Evolutionary conservation across 2,113 vertebrate species (phyloP).

Genomic region (Indri indri): DNA sequence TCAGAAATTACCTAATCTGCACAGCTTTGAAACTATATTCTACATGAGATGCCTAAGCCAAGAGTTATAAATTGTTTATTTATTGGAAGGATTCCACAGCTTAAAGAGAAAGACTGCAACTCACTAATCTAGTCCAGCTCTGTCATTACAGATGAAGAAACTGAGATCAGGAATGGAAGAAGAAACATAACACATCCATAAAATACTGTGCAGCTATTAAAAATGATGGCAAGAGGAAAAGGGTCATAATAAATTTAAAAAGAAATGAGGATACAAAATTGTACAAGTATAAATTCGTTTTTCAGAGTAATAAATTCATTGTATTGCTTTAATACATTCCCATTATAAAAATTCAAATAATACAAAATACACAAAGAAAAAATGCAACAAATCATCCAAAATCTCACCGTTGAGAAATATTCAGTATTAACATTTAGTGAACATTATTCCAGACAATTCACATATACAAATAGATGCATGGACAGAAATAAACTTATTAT

Average conservation of each 20-base stretch:
- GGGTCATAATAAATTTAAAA: neutral
- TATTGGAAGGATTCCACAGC: slow-evolving; percentile 14
- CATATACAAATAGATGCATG: neutral
- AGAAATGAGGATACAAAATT: slow-evolving; percentile 21
- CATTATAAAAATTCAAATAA: slow-evolving; percentile 26
- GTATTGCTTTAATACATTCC: neutral
- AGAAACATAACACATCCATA: slow-evolving; percentile 10
- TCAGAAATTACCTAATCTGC: slow-evolving; percentile 29
- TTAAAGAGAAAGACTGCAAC: slow-evolving; percentile 39
- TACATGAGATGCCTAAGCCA: neutral
- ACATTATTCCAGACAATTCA: neutral
- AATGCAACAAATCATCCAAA: slow-evolving; percentile 34
- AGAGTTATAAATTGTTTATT: slow-evolving; percentile 36
- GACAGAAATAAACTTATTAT: slow-evolving; percentile 9
- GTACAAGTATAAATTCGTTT: neutral
- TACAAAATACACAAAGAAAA: neutral
- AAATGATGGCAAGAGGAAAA: slow-evolving; percentile 5
- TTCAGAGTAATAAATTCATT: slow-evolving; percentile 31
- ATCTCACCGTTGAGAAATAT: slow-evolving; percentile 32
- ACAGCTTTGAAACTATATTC: slow-evolving; percentile 43
- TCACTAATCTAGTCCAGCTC: neutral
- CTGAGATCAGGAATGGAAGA: neutral
- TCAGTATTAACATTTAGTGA: neutral
- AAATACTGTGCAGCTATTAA: neutral
- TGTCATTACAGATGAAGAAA: slow-evolving; percentile 14